Evolutionary conservation across 64 coral and sea anemone species (phyloP), one percentile per base, ranked within the genome.

Genomic region (Dendrophyllia cribrosa): DNA sequence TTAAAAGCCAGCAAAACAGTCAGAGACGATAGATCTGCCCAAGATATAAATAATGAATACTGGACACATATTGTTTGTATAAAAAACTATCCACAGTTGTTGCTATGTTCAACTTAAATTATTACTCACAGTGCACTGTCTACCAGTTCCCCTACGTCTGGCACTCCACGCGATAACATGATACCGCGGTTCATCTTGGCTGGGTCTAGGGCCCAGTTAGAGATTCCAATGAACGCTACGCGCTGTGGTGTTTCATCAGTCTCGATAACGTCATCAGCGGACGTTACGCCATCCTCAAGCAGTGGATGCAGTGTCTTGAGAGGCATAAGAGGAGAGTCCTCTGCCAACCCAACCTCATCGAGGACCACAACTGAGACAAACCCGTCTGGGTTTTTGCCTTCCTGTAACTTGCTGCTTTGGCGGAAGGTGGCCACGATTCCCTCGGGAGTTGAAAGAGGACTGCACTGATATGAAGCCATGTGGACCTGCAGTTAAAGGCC

Each of bases 161-260:
- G 95, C 0, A 93, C 91, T 71, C 67, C 92, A 34, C 95, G 87
- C n/a, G 78, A 87, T 26, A 97, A 17, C 95, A 94, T 97, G 20
- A 97, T 90, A 21, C 95, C 95, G 25, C 95, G 95, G 86, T 96
- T 96, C 90, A 96, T 96, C 76, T 96, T 93, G 14, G 95, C 95
- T 11, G 95, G 95, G 12, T 96, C 95, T 58, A 96, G 79, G 70
- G 95, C 85, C 95, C 95, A 96, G 48, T 96, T 96, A 24, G 95
- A 96, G 44, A 96, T 75, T 43, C 95, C 95, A 65, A 96, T 86
- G 66, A 96, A 96, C 48, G 90, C 95, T 49, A 96, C 95, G 16
- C 95, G 90, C 16, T 75, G 70, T 2, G 86, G 86, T 63, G 59
- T 94, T 44, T 94, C 92, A 17, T 94, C 92, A 50, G 86, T 73